phyloP scores from a whole-genome alignment of 2,888 invertebrate species.

The Agriopis marginaria region DNA sequence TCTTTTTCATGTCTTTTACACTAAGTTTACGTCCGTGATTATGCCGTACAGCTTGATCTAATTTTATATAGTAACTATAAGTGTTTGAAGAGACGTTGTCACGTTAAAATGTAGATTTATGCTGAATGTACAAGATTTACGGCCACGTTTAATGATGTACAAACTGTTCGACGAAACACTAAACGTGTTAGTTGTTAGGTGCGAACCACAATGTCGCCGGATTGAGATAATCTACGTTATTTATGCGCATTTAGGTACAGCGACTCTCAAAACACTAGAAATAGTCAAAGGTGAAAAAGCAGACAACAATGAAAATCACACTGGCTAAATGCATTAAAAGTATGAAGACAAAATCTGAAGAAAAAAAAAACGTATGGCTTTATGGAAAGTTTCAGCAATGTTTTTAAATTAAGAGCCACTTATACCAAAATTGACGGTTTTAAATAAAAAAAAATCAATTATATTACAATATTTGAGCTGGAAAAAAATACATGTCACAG shows the following conservation, averaged over 20 bases:
- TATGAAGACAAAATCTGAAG: too few relatives aligned
- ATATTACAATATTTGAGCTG: too few relatives aligned
- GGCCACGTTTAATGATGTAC: constrained; percentile 62
- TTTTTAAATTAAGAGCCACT: too few relatives aligned
- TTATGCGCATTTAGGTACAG: constrained; percentile 20
- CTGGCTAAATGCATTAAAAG: neutral
- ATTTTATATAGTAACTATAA: constrained; percentile 71
- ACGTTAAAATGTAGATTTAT: constrained; percentile 79
- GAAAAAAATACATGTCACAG: too few relatives aligned
- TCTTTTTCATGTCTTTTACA: neutral
- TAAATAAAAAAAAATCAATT: too few relatives aligned
- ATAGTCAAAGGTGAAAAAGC: constrained; percentile 7
- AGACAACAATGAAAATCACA: neutral
- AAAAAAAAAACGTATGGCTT: too few relatives aligned
- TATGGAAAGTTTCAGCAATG: too few relatives aligned
- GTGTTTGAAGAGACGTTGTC: constrained; percentile 51
- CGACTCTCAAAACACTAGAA: constrained; percentile 20
- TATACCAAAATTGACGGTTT: too few relatives aligned
- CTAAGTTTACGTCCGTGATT: neutral
- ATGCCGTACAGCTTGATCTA: constrained; percentile 53
- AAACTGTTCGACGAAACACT: constrained; percentile 60
- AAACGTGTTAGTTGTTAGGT: constrained; percentile 37
- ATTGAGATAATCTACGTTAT: constrained; percentile 31
- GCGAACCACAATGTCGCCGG: constrained; percentile 55
- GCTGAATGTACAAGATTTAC: constrained; percentile 74